phyloP scores from a whole-genome alignment of 2,113 vertebrate species.

The Cryptomyrus ogoouensis region DNA sequence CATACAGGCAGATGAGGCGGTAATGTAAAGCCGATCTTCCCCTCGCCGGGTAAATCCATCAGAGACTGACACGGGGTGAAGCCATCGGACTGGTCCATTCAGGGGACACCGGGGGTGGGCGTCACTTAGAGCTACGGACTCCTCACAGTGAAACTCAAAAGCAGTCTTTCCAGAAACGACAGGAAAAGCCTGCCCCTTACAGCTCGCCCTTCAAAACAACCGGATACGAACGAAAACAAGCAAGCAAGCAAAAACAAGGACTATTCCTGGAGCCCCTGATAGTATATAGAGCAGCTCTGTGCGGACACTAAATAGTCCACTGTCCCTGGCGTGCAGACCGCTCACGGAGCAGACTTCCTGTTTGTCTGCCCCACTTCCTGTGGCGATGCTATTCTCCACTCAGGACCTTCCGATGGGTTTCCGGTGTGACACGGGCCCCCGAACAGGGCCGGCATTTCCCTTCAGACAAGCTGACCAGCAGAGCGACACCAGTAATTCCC shows the following conservation, averaged over 20 bases:
- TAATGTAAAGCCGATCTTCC: background rate
- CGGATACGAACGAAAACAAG: background rate
- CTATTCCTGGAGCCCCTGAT: background rate
- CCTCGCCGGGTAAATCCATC: background rate
- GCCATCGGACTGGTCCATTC: background rate
- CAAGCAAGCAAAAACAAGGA: background rate
- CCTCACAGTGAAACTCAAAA: background rate
- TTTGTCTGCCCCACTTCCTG: background rate
- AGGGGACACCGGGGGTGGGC: background rate
- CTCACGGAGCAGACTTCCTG: background rate
- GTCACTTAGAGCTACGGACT: background rate
- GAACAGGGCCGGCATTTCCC: background rate
- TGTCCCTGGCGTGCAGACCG: background rate
- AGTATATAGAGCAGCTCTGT: background rate
- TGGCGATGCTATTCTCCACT: no score
- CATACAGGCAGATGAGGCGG: background rate
- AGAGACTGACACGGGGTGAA: background rate
- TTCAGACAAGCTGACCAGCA: background rate
- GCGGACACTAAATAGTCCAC: background rate
- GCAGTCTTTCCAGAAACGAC: background rate
- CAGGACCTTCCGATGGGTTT: no score
- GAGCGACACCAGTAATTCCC: background rate
- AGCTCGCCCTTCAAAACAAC: background rate
- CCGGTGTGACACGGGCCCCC: background rate
- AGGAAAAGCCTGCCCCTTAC: background rate